phyloP scores from a whole-genome alignment of 2,888 invertebrate genomes.

The Patella ulyssiponensis region DNA sequence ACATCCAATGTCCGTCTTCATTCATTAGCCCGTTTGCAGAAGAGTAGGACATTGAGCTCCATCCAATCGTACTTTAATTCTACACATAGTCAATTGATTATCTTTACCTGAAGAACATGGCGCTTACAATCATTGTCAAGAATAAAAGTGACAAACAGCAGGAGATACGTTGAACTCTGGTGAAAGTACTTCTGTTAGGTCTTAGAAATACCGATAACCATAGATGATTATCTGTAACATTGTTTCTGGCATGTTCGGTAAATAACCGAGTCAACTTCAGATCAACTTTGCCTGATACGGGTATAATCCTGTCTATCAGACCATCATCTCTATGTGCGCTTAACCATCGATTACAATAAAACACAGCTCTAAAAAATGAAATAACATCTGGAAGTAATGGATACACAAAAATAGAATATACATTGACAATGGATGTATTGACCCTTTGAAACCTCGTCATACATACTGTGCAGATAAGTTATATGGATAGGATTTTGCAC shows the following conservation, averaged over 20 bases:
- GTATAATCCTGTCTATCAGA: conserved; percentile 70
- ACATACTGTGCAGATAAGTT: no score
- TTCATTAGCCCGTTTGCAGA: no score
- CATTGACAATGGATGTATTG: neutral
- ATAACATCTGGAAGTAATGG: neutral
- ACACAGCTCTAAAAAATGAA: conserved; percentile 48
- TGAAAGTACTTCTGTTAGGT: conserved; percentile 71
- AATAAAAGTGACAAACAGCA: neutral
- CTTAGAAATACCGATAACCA: conserved; percentile 73
- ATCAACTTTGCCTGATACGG: conserved; percentile 68
- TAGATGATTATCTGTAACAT: conserved; percentile 72
- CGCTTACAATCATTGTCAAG: neutral
- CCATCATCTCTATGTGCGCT: conserved; percentile 70
- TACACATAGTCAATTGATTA: no score
- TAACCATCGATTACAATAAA: conserved; percentile 70
- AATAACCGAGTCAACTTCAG: conserved; percentile 70
- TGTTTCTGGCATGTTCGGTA: conserved; percentile 63
- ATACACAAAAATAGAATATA: neutral
- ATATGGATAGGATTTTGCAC: no score
- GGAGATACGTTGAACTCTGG: conserved; percentile 33
- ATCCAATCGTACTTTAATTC: no score
- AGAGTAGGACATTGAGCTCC: no score
- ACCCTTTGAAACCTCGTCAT: no score
- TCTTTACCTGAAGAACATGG: neutral
- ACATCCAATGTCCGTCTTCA: no score